Evolutionary conservation across 2,113 vertebrate genomes (phyloP), one percentile per base, ranked within the genome.

Genomic region (Phaetusa simplex): DNA sequence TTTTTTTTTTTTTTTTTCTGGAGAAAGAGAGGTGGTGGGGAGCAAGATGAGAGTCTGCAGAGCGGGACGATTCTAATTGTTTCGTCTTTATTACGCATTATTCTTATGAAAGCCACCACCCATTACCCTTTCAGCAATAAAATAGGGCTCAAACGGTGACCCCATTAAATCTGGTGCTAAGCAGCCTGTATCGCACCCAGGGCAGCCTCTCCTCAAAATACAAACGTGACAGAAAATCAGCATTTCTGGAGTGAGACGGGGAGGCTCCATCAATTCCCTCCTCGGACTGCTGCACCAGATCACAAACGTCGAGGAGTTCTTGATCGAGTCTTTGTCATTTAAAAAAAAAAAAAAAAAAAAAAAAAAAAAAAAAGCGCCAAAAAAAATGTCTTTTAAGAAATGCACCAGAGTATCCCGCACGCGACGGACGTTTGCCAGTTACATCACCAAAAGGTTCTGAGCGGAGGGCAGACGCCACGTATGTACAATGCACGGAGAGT

Each of bases 401-500:
- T 4, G 26, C 27, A 50, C 22, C 17, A 6, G 17, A 74, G 24
- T 30, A 59, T 27, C 70, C 23, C 42, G n/a, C 0, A 1, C 5
- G 14, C 24, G 71, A 89, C 47, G 34, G 42, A 92, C 74, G 9
- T 49, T 23, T 86, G 64, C 18, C 76, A 66, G 73, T 59, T 34
- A 80, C 26, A 87, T 40, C 65, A 77, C 40, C 47, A 77, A 86
- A 82, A 74, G 49, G 43, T 47, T 94, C 50, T 43, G 72, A 78
- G 65, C 10, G 43, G 58, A 80, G 43, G 61, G 74, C 50, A 74
- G 69, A 73, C 11, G 45, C 10, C 65, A 42, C 2, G 5, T 19
- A 81, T 0, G 10, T 19, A 50, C 2, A 2, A 19, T 32, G 67
- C 27, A 16, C 0, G 8, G 32, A 55, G 20, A 30, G 42, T 13